Conservation (phyloP, 1,140 invertebrate species). For the Brachionus manjavacas region DNA sequence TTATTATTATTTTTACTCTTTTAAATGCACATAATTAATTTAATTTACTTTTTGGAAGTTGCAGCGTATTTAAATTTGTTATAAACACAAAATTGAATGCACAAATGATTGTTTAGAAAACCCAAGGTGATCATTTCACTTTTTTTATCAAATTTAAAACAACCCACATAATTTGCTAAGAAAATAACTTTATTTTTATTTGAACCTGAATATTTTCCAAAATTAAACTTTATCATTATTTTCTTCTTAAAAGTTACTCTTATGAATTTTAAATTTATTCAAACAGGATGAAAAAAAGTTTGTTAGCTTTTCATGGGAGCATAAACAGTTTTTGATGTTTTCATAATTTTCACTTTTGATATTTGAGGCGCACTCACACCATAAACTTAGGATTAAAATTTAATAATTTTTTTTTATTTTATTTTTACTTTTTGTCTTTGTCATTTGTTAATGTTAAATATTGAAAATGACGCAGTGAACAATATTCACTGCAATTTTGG, state of each 20-base stretch:
- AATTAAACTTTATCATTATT: background rate
- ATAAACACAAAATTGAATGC: conserved; percentile 2
- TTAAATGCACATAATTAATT: too few relatives aligned
- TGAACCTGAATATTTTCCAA: background rate
- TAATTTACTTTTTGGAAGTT: background rate
- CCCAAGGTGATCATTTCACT: background rate
- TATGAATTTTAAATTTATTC: background rate
- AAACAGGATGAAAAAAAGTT: too few relatives aligned
- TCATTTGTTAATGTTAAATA: background rate
- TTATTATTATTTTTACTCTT: too few relatives aligned
- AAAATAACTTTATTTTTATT: background rate
- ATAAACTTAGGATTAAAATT: background rate
- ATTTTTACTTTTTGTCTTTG: background rate
- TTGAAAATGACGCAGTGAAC: background rate
- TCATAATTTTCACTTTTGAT: too few relatives aligned
- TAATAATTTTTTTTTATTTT: background rate
- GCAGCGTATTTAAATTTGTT: background rate
- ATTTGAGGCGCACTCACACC: too few relatives aligned
- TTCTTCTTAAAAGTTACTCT: background rate
- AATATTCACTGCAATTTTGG: background rate
- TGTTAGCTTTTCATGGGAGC: too few relatives aligned
- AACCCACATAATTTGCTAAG: background rate
- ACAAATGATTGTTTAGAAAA: background rate
- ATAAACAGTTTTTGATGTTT: too few relatives aligned
- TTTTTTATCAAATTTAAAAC: background rate